Evolutionary conservation across 2,888 invertebrate species (phyloP), one percentile per base, ranked within the genome.

Genomic region (Kuschelorhynchus macadamiae): DNA sequence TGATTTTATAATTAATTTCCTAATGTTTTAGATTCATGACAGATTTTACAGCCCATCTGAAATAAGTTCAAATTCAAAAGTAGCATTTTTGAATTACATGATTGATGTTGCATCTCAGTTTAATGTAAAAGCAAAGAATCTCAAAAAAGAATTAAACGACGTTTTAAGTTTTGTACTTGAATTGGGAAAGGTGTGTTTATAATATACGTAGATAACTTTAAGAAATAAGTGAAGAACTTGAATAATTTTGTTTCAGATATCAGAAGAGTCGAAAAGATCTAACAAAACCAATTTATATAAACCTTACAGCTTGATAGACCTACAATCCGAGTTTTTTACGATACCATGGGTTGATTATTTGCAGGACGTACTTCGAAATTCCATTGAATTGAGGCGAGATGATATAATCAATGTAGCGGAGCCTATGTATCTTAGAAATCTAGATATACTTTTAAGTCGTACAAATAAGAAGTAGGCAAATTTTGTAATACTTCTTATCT

Each of bases 251-350:
- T 18, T 60, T n/a, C 64, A 80, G 80, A 78, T 78, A 65, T 76
- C 77, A 1, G 73, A 77, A 42, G 75, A 75, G 52, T 73, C 75
- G 0, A 49, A 52, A 21, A 57, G 42, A n/a, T 33, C 50, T 17
- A 79, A 78, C 50, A 66, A 57, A 68, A 73, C 76, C n/a, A 53
- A 39, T 42, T 16, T 65, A 12, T 75, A 77, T 59, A 77, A 77
- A 55, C 72, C 68, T 16, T 61, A 72, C 20, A 73, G 74, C 7
- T 30, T 89, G 30, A 78, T 79, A 11, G 85, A 88, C 63, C 78
- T 89, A 36, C 84, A 86, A 71, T 78, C 80, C 55, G 81, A 84
- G 74, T 86, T 86, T 78, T 80, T 80, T 2, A 77, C 75, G 12
- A 75, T 82, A 32, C 72, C 77, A n/a, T 83, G 83, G 83, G 72